These are phyloP conservation scores for Anableps anableps DNA, from an alignment of 2,797 vertebrate species.

Conservation along the genomic window DNA sequence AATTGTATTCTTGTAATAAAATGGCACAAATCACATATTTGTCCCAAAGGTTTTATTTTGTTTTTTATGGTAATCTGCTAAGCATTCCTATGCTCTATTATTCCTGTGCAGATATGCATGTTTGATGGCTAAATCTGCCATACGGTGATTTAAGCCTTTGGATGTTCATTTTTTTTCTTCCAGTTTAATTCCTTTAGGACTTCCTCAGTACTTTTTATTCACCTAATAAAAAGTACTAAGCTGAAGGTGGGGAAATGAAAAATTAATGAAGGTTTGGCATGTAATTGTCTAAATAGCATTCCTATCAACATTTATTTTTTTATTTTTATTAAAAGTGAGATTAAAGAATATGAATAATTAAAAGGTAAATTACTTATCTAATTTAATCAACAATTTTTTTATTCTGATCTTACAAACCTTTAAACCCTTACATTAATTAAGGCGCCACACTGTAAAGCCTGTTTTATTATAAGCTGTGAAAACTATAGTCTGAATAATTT, in stretches of 20 bases:
- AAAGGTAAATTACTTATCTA: background rate
- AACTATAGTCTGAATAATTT: background rate
- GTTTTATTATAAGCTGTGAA: background rate
- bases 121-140: background rate
- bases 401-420: background rate
- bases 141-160: background rate
- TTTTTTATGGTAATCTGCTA: background rate
- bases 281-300: background rate
- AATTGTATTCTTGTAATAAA: conserved; percentile 4
- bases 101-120: conserved; percentile 20
- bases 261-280: background rate
- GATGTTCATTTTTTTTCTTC: conserved; percentile 9
- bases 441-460: background rate
- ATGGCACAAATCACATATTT: conserved; percentile 7
- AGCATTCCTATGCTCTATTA: conserved; percentile 15
- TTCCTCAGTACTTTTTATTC: background rate
- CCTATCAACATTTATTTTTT: background rate
- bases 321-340: background rate
- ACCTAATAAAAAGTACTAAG: background rate
- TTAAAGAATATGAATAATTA: background rate
- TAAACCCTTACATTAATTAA: background rate
- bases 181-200: conserved; percentile 6
- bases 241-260: background rate
- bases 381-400: background rate
- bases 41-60: background rate